Conservation (phyloP, 2,797 vertebrate species). For the Sebastes dallii region DNA sequence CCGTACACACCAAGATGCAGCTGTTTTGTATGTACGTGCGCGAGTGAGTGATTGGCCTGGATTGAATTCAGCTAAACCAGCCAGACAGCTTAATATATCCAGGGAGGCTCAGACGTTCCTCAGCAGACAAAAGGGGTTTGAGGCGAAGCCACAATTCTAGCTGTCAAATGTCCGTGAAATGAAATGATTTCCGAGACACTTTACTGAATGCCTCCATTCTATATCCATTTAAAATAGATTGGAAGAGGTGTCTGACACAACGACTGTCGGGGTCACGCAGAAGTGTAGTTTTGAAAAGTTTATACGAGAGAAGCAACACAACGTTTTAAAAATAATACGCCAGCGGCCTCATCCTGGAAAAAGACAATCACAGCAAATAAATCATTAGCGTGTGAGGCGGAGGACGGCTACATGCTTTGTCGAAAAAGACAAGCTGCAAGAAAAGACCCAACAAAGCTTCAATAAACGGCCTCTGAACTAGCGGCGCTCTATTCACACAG, state of each 20-base stretch:
- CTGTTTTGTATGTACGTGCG: constrained; percentile 27
- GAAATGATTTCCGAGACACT: constrained; percentile 60
- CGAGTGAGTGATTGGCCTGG: constrained; percentile 36
- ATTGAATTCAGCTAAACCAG: constrained; percentile 47
- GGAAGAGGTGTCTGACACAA: constrained; percentile 8
- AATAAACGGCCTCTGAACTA: constrained; percentile 44
- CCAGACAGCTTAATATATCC: constrained; percentile 65
- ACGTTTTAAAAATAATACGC: not conserved
- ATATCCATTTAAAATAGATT: constrained; percentile 29
- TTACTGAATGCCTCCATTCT: constrained; percentile 39
- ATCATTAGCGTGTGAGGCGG: constrained; percentile 28
- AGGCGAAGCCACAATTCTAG: constrained; percentile 49
- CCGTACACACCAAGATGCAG: constrained; percentile 25
- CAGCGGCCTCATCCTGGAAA: not conserved
- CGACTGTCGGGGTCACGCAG: not conserved
- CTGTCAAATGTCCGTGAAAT: constrained; percentile 66
- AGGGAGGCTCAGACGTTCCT: constrained; percentile 41
- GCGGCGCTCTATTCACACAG: constrained; percentile 37
- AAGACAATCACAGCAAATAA: constrained; percentile 25
- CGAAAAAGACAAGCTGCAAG: constrained; percentile 8
- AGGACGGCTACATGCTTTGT: not conserved
- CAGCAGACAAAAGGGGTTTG: constrained; percentile 49
- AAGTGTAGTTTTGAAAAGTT: constrained; percentile 21
- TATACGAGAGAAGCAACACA: constrained; percentile 1
- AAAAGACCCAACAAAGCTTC: constrained; percentile 27